phyloP scores from a whole-genome alignment of 2,888 invertebrate species.

The Lamellibrachia satsuma region DNA sequence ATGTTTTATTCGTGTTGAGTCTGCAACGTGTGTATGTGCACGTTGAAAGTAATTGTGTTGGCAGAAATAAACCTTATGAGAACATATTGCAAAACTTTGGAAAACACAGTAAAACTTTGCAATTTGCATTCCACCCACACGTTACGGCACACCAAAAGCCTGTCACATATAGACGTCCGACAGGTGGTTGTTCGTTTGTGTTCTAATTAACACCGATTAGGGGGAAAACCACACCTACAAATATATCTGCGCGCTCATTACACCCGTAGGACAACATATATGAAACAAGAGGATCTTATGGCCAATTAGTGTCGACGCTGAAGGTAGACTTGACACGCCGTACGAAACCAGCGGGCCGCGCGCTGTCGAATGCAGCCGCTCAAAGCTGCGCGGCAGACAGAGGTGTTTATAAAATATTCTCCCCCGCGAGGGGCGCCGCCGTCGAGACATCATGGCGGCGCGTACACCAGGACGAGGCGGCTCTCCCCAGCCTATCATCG shows the following conservation, averaged over 20 bases:
- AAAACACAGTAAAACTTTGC: not conserved
- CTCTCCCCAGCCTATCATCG: not conserved
- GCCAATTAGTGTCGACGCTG: not conserved
- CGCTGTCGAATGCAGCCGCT: not conserved
- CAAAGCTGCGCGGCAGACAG: not conserved
- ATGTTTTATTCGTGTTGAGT: no score
- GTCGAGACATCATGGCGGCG: not conserved
- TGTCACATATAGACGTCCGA: not conserved
- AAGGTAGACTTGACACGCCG: not conserved
- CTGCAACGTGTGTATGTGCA: no score
- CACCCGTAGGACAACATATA: not conserved
- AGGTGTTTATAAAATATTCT: not conserved
- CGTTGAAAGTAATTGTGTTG: no score
- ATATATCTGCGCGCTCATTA: not conserved
- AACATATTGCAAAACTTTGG: not conserved
- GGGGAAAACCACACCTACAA: not conserved
- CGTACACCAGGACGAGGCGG: not conserved
- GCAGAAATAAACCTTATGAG: no score
- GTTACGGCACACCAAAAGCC: not conserved
- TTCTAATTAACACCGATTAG: conserved; percentile 17
- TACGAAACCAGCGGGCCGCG: not conserved
- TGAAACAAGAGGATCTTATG: not conserved
- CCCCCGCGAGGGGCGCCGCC: not conserved
- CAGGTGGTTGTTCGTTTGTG: not conserved
- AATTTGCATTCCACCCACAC: not conserved